Percentiles rank a stretch among this genome's conserved stretches.
Evolutionary conservation across 30 jellyfish, hydroid and myxozoan species (phyloP).

Genomic region (Kudoa iwatai): DNA sequence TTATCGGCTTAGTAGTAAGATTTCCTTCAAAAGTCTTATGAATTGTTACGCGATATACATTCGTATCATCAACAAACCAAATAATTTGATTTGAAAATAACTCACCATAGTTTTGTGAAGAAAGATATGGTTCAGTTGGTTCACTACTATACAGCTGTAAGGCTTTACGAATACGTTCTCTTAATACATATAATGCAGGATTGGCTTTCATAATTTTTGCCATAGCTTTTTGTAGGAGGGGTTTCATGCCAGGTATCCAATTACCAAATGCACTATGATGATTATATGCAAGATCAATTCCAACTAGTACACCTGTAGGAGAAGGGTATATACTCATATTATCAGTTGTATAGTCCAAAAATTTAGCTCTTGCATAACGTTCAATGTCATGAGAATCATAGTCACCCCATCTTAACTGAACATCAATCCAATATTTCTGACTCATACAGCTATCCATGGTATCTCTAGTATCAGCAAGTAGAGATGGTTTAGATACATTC

Average conservation of each 20-base stretch:
- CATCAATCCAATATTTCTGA: constrained; percentile 90
- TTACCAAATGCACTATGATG: constrained; percentile 92
- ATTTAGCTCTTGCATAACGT: constrained; percentile 83
- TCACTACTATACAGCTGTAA: constrained; percentile 86
- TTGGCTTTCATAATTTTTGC: constrained; percentile 94
- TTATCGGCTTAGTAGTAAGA: constrained; percentile 77
- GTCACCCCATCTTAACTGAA: constrained; percentile 96
- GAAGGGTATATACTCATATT: constrained; percentile 96
- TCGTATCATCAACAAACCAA: constrained; percentile 96
- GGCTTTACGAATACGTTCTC: constrained; percentile 94
- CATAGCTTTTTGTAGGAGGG: constrained; percentile 84
- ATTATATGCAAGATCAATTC: constrained; percentile 69
- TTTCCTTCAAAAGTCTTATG: constrained; percentile 83
- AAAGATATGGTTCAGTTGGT: constrained; percentile 89
- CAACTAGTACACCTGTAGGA: constrained; percentile 80
- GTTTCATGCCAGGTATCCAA: constrained; percentile 99
- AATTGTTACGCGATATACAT: constrained; percentile 86
- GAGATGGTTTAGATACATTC: constrained; percentile 89
- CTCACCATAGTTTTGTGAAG: constrained; percentile 95
- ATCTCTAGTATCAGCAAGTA: constrained; percentile 92
- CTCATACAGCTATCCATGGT: constrained; percentile 81
- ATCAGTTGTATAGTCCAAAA: constrained; percentile 83
- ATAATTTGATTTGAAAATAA: constrained; percentile 72
- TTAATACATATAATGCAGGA: constrained; percentile 90
- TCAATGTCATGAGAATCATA: constrained; percentile 93